Conservation (phyloP, 2,888 invertebrate species). For the Hydroisotoma schaefferi region DNA sequence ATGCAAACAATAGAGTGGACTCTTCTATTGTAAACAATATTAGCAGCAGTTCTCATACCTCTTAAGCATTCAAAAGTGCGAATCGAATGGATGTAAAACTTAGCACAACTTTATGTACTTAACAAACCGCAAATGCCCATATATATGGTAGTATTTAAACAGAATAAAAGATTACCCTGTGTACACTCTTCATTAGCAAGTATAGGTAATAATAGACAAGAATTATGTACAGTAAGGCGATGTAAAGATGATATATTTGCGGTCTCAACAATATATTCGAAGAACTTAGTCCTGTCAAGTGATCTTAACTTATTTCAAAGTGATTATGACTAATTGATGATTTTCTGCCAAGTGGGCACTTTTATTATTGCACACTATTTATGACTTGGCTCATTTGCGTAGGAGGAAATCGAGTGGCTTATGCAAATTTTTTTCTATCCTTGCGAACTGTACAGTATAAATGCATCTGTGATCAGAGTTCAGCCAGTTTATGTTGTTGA, state of each 20-base stretch:
- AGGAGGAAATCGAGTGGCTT: conserved; percentile 2
- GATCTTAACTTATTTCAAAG: background rate
- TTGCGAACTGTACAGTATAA: no score
- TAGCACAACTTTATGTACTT: background rate
- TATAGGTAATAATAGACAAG: no score
- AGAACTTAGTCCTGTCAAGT: background rate
- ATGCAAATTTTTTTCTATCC: background rate
- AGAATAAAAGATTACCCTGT: background rate
- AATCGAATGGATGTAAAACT: background rate
- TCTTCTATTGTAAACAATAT: no score
- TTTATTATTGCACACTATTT: background rate
- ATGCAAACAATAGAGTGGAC: no score
- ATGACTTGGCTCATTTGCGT: background rate
- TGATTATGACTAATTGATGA: conserved; percentile 4
- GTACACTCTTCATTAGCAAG: background rate
- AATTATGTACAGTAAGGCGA: no score
- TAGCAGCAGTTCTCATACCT: no score
- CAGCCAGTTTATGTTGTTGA: no score
- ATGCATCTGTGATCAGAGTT: no score
- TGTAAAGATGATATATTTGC: background rate
- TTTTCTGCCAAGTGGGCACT: conserved; percentile 6
- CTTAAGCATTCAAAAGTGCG: no score
- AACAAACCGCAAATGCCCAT: background rate
- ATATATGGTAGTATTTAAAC: no score
- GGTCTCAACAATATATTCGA: background rate